Evolutionary conservation across 2,797 vertebrate genomes (phyloP), one percentile per base, ranked within the genome.

Genomic region (Brotula barbata): DNA sequence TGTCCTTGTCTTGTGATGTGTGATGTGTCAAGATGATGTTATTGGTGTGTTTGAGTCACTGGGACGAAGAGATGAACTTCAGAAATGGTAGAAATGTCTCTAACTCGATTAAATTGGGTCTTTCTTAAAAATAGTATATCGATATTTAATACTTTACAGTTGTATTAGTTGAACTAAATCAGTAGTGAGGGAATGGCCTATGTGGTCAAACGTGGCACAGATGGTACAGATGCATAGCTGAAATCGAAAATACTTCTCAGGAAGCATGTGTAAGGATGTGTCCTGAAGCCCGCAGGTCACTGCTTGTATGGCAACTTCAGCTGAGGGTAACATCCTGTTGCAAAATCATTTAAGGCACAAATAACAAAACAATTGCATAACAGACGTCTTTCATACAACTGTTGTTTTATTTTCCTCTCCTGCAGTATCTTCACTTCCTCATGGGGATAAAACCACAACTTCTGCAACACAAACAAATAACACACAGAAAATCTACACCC

Each of bases 391-490:
- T 74, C 65, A 72, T 53, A 64, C 69, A 55, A 65, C 73, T 79
- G 73, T 82, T 76, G 74, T 66, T 84, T 70, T 81, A 82, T 82
- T 78, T 36, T 71, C 57, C 73, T 33, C 58, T 56, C 50, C 64
- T 57, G 22, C 73, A 72, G 61, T 47, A 83, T 86, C 83, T 82
- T 89, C 80, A 88, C 87, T 91, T 93, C 90, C 90, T 89, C 85
- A 87, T 84, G 76, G 82, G 73, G 66, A 83, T 68, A 80, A 85
- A 90, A 89, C 89, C 88, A 85, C 89, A 88, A 87, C 88, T 89
- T 91, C 89, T 87, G 82, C 75, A 81, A 71, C 63, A 69, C 54
- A 78, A 84, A 83, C 78, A 82, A 61, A 71, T 17, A 69, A 66
- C 57, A 63, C 19, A 64, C 15, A 69, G 31, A 62, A 59, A 71